Base-by-base conservation (phyloP, 2,888 invertebrate species). In the Selenia dentaria region DNA sequence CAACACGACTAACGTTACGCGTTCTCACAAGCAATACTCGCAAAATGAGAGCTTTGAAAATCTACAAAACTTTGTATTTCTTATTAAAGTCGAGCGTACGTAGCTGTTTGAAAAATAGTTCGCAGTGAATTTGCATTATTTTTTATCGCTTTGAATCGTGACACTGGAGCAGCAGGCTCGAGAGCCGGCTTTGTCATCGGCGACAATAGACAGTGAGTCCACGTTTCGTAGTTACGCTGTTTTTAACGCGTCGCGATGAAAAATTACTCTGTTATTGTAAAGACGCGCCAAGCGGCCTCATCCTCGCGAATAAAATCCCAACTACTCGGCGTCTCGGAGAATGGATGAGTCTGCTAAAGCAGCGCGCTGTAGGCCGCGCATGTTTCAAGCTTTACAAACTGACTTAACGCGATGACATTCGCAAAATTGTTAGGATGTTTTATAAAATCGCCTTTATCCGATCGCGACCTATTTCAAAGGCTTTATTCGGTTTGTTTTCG, bases 71-170 rank as follows among this genome's bases (percentile, higher is more conserved):
- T n/a, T n/a, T n/a, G n/a, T n/a, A n/a, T n/a, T n/a, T n/a, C n/a
- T n/a, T n/a, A n/a, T n/a, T n/a, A n/a, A n/a, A n/a, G n/a, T n/a
- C n/a, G n/a, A n/a, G n/a, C n/a, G n/a, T n/a, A n/a, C n/a, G n/a
- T n/a, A n/a, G n/a, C n/a, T n/a, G n/a, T n/a, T n/a, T n/a, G n/a
- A n/a, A n/a, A 31, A 27, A 36, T 26, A 33, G 26, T 31, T 26
- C 63, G 65, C 64, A 79, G 80, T 86, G 85, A 84, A 83, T 84
- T 78, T 83, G 82, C 86, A 84, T 87, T 84, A 84, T 83, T 84
- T 86, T 86, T 86, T 81, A 79, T 77, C 79, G 74, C 72, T 76
- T 67, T 68, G 67, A 61, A 65, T 63, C 63, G 70, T 76, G 81
- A 79, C 82, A 83, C 81, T 82, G 74, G 81, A 76, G 45, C 25